Percentiles rank a stretch among this genome's conserved stretches.
Evolutionary conservation across 2,113 vertebrate species (phyloP).

Genomic region (Cochlearius cochlearius): DNA sequence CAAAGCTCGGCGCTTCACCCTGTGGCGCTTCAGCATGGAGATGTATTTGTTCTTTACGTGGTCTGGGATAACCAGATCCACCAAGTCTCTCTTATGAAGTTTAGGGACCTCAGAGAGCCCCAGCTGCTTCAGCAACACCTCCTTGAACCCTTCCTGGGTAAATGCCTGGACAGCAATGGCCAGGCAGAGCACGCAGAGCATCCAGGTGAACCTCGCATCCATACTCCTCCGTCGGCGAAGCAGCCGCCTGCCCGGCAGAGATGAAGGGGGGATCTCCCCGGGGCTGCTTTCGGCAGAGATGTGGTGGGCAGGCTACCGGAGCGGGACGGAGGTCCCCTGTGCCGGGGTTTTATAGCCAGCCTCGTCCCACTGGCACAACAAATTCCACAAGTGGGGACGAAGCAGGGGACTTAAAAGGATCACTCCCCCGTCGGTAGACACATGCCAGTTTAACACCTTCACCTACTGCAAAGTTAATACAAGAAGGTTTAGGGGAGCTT

Average conservation of each 20-base stretch:
- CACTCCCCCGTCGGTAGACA: slow-evolving; percentile 61
- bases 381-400: slow-evolving; percentile 81
- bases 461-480: slow-evolving; percentile 28
- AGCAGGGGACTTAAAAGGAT: slow-evolving; percentile 79
- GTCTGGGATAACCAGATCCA: slow-evolving; percentile 82
- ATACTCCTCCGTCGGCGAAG: not conserved
- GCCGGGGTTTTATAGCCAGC: slow-evolving; percentile 58
- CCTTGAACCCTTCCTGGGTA: slow-evolving; percentile 79
- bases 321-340: not conserved
- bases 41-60: slow-evolving; percentile 84
- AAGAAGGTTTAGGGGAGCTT: not conserved
- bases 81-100: slow-evolving; percentile 82
- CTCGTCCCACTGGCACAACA: slow-evolving; percentile 75
- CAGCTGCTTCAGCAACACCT: slow-evolving; percentile 80
- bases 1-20: slow-evolving; percentile 81
- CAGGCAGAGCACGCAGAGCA: slow-evolving; percentile 67
- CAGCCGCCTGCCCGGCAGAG: not conserved
- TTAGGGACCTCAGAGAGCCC: slow-evolving; percentile 80
- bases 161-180: slow-evolving; percentile 48
- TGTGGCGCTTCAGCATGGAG: slow-evolving; percentile 84
- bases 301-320: not conserved
- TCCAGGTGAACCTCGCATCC: not conserved
- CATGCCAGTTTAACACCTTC: slow-evolving; percentile 64
- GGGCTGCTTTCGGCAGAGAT: not conserved
- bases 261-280: not conserved